Conservation (phyloP, 2,888 invertebrate species). For the Lepetodrilus schrolli region DNA sequence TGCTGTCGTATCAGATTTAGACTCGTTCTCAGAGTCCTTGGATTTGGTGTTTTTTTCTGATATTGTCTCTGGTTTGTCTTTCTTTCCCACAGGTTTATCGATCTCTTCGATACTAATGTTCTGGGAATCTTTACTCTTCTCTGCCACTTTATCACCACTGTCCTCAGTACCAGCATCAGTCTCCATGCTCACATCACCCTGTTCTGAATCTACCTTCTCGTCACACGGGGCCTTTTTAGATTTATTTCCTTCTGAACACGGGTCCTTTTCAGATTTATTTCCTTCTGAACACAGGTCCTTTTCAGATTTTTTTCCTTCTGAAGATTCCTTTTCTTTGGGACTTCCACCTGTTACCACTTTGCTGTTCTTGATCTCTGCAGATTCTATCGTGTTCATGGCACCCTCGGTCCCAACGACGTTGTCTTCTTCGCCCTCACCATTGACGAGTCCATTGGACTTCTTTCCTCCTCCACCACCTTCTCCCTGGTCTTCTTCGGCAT, state of each 20-base stretch:
- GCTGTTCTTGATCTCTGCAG: too few species aligned
- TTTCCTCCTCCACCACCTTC: neutral
- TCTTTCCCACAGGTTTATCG: neutral
- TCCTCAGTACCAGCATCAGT: neutral
- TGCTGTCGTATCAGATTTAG: neutral
- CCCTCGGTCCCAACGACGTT: too few species aligned
- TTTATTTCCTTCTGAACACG: neutral
- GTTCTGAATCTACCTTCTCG: neutral
- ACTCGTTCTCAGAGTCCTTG: neutral
- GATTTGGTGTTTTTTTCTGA: neutral
- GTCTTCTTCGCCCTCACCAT: neutral
- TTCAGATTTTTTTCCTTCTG: neutral
- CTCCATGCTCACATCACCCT: neutral
- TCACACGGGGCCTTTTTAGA: neutral
- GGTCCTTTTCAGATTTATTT: neutral
- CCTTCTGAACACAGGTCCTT: neutral
- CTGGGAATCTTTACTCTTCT: constrained; percentile 24
- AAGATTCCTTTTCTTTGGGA: neutral
- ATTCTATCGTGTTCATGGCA: too few species aligned
- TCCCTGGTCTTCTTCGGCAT: neutral
- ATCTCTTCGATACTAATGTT: neutral
- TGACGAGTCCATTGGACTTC: neutral
- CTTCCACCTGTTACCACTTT: too few species aligned
- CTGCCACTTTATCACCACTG: neutral
- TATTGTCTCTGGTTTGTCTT: neutral